These are phyloP conservation scores for Apodemus speciosus DNA, from an alignment of 2,113 vertebrate species.

Conservation along the genomic window DNA sequence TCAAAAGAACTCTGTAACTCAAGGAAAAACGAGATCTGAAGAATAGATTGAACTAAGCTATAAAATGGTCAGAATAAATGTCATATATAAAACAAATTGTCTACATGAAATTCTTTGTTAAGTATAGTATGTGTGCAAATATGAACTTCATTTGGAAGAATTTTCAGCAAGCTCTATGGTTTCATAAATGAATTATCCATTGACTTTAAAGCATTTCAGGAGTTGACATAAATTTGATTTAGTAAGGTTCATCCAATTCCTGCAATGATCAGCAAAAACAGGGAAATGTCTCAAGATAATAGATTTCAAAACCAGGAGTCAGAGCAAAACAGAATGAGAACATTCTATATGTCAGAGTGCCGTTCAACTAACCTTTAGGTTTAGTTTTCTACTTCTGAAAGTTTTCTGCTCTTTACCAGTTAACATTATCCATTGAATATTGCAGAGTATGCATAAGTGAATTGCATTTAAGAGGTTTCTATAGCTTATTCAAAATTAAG, in stretches of 20 bases:
- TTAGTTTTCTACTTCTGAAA: constrained; percentile 31
- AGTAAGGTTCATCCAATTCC: constrained; percentile 1
- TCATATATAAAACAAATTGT: not conserved
- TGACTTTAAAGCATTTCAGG: not conserved
- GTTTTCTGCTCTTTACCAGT: constrained; percentile 27
- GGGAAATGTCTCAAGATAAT: constrained; percentile 21
- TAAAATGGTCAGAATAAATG: not conserved
- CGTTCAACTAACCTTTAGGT: constrained; percentile 60
- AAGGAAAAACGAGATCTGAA: not conserved
- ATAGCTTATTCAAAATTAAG: constrained; percentile 7
- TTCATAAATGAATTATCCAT: not conserved
- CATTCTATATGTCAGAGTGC: constrained; percentile 1
- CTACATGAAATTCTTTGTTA: no score
- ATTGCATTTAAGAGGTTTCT: not conserved
- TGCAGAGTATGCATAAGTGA: not conserved
- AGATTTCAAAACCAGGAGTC: not conserved
- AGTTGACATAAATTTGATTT: not conserved
- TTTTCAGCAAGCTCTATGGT: not conserved
- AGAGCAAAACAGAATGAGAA: constrained; percentile 36
- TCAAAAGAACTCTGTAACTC: not conserved
- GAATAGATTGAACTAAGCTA: not conserved
- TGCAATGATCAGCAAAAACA: constrained; percentile 27
- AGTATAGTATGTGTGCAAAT: not conserved
- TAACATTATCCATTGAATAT: constrained; percentile 43
- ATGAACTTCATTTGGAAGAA: not conserved